A percentile compares a stretch with the other conserved stretches of the same genome.
phyloP scores from a whole-genome alignment of 2,113 vertebrate genomes.

The Gymnocephalus cernua region DNA sequence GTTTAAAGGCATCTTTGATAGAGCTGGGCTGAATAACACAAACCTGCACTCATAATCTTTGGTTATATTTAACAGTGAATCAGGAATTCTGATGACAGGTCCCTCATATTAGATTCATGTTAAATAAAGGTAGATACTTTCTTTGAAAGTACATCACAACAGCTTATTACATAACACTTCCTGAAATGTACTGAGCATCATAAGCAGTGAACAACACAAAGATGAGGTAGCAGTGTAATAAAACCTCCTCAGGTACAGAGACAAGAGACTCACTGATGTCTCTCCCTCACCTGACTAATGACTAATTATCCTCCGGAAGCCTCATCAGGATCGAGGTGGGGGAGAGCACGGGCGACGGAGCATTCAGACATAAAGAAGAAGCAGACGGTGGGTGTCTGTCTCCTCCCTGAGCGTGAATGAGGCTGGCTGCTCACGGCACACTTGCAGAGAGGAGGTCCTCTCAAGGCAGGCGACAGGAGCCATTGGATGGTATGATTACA shows the following conservation, averaged over 20 bases:
- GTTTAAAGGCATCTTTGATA: too few species aligned
- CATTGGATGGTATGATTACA: constrained; percentile 39
- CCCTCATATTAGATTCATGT: background rate
- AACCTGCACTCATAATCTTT: background rate
- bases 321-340: constrained; percentile 28
- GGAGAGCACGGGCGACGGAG: constrained; percentile 46
- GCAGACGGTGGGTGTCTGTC: constrained; percentile 67
- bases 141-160: background rate
- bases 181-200: background rate
- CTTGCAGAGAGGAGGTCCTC: constrained; percentile 27
- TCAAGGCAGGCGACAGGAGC: constrained; percentile 12
- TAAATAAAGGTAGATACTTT: background rate
- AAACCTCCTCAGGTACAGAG: constrained; percentile 4
- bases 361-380: constrained; percentile 63
- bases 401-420: constrained; percentile 48
- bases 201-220: background rate
- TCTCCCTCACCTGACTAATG: constrained; percentile 48
- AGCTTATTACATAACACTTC: background rate
- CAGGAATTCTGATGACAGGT: background rate
- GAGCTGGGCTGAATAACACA: too few species aligned
- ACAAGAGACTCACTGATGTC: background rate
- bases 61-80: background rate
- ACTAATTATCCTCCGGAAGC: constrained; percentile 63
- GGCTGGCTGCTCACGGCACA: constrained; percentile 39
- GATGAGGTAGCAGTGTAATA: constrained; percentile 3